Evolutionary conservation across 2,888 invertebrate species (phyloP), one percentile per base, ranked within the genome.

Genomic region (Apamea anceps): DNA sequence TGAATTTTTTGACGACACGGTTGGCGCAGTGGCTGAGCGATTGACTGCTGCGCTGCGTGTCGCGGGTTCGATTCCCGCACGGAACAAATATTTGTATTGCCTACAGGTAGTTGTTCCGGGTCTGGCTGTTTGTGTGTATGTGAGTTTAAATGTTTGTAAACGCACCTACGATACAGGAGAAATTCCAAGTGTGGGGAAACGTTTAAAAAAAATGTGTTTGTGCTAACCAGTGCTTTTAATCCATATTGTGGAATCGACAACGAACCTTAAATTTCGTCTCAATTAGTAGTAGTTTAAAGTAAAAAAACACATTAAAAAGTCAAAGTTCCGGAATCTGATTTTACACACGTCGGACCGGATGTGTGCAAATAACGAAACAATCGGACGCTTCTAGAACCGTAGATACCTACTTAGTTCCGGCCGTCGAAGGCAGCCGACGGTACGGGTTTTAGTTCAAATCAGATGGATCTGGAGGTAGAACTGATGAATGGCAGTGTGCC

Each of bases 351-450:
- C 32, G 45, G 45, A 80, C 45, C 45, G n/a, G 66, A 80, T 66
- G 15, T n/a, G 57, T 77, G 32, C 54, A 57, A 15, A 37, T 67
- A 13, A 65, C 25, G 32, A 48, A 51, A 67, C 32, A 8, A 37
- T 25, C 25, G 28, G 25, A 37, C 25, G n/a, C 45, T 80, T 45
- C 25, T 42, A 54, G n/a, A n/a, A 25, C 45, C 4, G 10, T 79
- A 45, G 32, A 15, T 79, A 66, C 2, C 21, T 78, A 66, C 2
- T 15, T 78, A 65, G 57, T 48, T 57, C n/a, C 80, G 32, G 57
- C 66, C n/a, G 13, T 42, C 21, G 28, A 32, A 10, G 28, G 71
- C 48, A 18, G 51, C 68, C 37, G 48, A 28, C 18, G 6, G 21
- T 45, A 4, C 3, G 15, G 10, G 51, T 54, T 73, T 75, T 54